phyloP scores from a whole-genome alignment of 2,888 invertebrate genomes.

The Xanthia togata region DNA sequence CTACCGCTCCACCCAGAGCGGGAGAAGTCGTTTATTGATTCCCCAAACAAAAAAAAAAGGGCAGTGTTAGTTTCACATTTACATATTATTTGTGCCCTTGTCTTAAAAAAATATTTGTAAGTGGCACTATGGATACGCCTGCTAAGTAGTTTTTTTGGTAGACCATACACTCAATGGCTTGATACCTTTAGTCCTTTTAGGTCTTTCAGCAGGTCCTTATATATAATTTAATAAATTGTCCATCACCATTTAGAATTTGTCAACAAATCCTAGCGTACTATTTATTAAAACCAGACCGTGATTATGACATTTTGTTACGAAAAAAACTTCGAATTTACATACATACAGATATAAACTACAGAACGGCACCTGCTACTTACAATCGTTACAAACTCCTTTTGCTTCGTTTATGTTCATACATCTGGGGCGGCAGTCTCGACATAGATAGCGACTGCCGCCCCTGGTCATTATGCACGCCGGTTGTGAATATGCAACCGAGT shows the following conservation, averaged over 20 bases:
- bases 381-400: not conserved
- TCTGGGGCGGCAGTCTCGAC: too few species aligned
- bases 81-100: not conserved
- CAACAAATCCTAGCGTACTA: not conserved
- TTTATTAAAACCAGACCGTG: not conserved
- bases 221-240: not conserved
- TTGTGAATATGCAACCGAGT: not conserved
- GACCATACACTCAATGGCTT: not conserved
- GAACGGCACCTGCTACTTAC: not conserved
- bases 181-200: not conserved
- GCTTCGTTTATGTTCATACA: not conserved
- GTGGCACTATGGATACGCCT: not conserved
- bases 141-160: not conserved
- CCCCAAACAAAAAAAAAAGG: too few species aligned
- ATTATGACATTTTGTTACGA: not conserved
- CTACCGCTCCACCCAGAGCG: too few species aligned
- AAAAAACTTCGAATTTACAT: not conserved
- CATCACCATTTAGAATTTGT: not conserved
- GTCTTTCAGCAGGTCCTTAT: not conserved
- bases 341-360: not conserved
- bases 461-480: not conserved
- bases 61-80: not conserved
- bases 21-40: too few species aligned
- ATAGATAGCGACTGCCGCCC: too few species aligned
- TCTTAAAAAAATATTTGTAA: not conserved